Conservation (phyloP, 2,888 invertebrate species). For the Anaspis maculata region DNA sequence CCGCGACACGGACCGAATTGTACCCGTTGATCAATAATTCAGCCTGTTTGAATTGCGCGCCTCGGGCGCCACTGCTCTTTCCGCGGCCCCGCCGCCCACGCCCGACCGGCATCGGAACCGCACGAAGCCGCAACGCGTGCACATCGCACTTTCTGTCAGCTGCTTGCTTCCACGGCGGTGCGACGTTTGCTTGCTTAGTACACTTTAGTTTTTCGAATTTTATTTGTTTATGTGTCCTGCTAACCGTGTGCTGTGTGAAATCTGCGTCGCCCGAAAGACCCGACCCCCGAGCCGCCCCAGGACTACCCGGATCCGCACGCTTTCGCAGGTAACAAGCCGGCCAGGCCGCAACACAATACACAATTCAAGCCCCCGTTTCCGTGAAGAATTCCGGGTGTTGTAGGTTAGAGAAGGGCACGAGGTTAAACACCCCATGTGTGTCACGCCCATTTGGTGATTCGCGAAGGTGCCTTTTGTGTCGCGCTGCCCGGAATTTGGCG, state of each 20-base stretch:
- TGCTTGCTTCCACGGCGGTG: slow-evolving; percentile 63
- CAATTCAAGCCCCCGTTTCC: too few relatives aligned
- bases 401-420: slow-evolving; percentile 39
- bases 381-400: slow-evolving; percentile 22
- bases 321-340: slow-evolving; percentile 25
- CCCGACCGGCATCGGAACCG: slow-evolving; percentile 27
- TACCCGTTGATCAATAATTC: slow-evolving; percentile 41
- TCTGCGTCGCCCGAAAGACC: too few relatives aligned
- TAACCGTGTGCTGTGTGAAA: slow-evolving; percentile 38
- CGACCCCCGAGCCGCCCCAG: too few relatives aligned
- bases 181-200: slow-evolving; percentile 46
- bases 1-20: too few relatives aligned
- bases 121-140: slow-evolving; percentile 34
- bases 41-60: slow-evolving; percentile 37
- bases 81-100: slow-evolving; percentile 28
- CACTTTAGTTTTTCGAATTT: slow-evolving; percentile 37
- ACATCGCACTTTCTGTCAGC: slow-evolving; percentile 49
- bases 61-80: slow-evolving; percentile 26
- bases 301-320: slow-evolving; percentile 20
- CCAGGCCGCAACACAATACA: too few relatives aligned
- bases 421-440: slow-evolving; percentile 34
- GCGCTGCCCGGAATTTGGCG: too few relatives aligned
- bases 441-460: slow-evolving; percentile 30
- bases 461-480: neutral
- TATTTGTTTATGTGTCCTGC: slow-evolving; percentile 42